Evolutionary conservation across 2,113 vertebrate species (phyloP), one percentile per base, ranked within the genome.

Genomic region (Myxocyprinus asiaticus): DNA sequence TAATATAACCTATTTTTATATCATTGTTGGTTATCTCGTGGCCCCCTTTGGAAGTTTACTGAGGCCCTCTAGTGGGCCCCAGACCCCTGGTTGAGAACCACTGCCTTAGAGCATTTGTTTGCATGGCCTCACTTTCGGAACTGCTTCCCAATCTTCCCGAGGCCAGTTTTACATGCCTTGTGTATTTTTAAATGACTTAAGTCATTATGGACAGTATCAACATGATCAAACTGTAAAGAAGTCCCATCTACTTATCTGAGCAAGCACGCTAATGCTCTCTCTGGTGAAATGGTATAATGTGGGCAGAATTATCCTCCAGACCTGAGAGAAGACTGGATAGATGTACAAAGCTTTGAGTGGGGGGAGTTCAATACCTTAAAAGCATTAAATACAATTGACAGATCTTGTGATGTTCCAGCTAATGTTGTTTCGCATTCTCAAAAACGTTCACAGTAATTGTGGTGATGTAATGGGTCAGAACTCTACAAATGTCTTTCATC

Each of bases 171-270:
- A 62, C 12, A 61, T 50, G 76, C 62, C 67, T 75, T 15, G 10
- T 56, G 63, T 75, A 22, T 67, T 71, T 70, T 67, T 59, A 81
- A 74, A 67, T 0, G 9, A 70, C 42, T 76, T 71, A 15, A 70
- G 42, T 50, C 7, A 44, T 56, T 81, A 11, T 22, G 58, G 10
- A 63, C 22, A 72, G 61, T 56, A 61, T 70, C 79, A 70, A 59
- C 53, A 78, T 17, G 59, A 64, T 33, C 79, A 72, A 81, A 58
- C 81, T 80, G 66, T 67, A 77, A 84, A 79, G 82, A 85, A 82
- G 84, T 82, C 81, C 73, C 78, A 22, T 48, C 8, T 74, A 69
- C 53, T 65, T 56, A 75, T 79, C 71, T 22, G 58, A 65, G 59
- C 43, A 67, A 7, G 12, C 44, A 53, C 56, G 58, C 17, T 56